Conservation (phyloP, 92 coral and sea anemone species). For the Hydrozoanthus gracilis region DNA sequence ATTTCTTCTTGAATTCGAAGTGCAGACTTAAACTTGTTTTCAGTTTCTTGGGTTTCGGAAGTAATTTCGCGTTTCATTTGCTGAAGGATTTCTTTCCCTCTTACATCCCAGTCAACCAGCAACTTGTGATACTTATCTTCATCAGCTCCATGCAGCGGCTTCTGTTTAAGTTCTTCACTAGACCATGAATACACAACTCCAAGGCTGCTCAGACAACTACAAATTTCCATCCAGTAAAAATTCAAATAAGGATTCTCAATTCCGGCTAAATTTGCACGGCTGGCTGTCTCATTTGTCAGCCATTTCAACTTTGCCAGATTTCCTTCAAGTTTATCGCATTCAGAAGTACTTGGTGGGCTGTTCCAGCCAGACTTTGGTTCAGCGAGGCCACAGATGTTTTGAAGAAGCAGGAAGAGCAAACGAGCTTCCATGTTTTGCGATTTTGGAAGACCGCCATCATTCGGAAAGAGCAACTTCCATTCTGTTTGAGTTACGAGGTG, state of each 20-base stretch:
- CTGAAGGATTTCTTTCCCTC: not conserved
- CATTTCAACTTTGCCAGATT: slow-evolving; percentile 28
- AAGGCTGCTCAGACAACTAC: slow-evolving; percentile 11
- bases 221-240: slow-evolving; percentile 10
- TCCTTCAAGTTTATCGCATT: slow-evolving; percentile 17
- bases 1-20: not conserved
- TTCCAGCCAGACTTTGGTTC: slow-evolving; percentile 24
- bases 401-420: slow-evolving; percentile 32
- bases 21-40: not conserved
- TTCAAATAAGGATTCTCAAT: not conserved
- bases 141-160: not conserved
- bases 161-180: not conserved
- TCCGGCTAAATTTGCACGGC: not conserved
- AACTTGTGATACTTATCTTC: not conserved
- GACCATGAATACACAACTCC: not conserved
- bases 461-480: slow-evolving; percentile 44
- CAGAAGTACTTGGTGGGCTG: not conserved
- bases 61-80: not conserved
- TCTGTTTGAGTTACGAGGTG: not conserved
- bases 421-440: slow-evolving; percentile 33
- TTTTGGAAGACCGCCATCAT: slow-evolving; percentile 12
- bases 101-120: slow-evolving; percentile 8
- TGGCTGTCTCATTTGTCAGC: not conserved
- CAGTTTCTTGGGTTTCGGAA: not conserved
- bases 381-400: slow-evolving; percentile 32